A percentile compares a stretch with the other conserved stretches of the same genome.
Evolutionary conservation across 2,888 invertebrate species (phyloP).

Genomic region (Synanthedon andrenaeformis): DNA sequence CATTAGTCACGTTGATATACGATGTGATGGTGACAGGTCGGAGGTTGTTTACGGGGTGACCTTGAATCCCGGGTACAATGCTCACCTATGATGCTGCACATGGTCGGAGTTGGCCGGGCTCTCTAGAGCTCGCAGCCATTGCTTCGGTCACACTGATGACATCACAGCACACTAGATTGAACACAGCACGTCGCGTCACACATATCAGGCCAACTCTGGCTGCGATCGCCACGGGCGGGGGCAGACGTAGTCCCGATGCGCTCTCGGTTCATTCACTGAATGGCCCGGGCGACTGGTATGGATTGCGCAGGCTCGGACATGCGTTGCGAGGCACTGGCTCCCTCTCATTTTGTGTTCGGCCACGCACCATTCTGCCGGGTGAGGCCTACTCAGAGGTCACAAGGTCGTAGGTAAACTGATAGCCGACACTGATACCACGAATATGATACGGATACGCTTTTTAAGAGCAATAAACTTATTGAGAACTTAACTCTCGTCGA

Average conservation of each 20-base stretch:
- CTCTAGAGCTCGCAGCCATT: conserved; percentile 54
- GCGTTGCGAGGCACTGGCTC: conserved; percentile 41
- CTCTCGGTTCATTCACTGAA: conserved; percentile 55
- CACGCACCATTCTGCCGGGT: conserved; percentile 22
- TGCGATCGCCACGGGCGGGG: conserved; percentile 13
- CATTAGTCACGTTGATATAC: not conserved
- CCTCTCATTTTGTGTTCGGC: conserved; percentile 30
- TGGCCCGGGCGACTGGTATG: conserved; percentile 43
- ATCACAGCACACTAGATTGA: conserved; percentile 35
- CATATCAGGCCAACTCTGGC: conserved; percentile 28
- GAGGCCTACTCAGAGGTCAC: conserved; percentile 56
- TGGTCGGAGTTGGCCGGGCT: conserved; percentile 53
- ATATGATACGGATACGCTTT: conserved; percentile 10
- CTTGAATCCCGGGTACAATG: conserved; percentile 27
- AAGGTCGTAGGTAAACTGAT: conserved; percentile 43
- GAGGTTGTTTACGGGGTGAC: conserved; percentile 41
- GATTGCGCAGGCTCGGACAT: conserved; percentile 56
- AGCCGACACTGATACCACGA: conserved; percentile 26
- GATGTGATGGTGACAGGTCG: not conserved
- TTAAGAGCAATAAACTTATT: no score
- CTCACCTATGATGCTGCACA: conserved; percentile 60
- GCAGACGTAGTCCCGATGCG: conserved; percentile 33
- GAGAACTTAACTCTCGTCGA: no score
- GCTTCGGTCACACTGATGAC: conserved; percentile 40
- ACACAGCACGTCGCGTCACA: conserved; percentile 39